Conservation (phyloP, 2,113 vertebrate species). For the Onychorhynchus coronatus region DNA sequence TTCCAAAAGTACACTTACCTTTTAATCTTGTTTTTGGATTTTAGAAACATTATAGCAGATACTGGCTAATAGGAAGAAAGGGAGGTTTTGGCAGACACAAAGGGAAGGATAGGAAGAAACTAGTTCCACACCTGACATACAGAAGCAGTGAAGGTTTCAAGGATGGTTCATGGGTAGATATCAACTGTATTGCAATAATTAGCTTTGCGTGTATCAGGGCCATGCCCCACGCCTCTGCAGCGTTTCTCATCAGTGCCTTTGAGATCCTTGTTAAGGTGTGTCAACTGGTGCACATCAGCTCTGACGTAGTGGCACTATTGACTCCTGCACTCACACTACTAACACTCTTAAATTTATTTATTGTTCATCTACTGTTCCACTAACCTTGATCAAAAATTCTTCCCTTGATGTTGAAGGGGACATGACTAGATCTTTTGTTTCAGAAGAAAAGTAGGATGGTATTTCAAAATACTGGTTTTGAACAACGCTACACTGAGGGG, state of each 20-base stretch:
- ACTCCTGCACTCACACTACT: not conserved
- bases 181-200: not conserved
- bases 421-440: not conserved
- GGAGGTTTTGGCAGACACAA: fast-evolving
- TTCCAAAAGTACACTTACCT: not conserved
- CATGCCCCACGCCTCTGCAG: not conserved
- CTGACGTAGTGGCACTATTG: fast-evolving
- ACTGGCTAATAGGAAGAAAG: not conserved
- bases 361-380: not conserved
- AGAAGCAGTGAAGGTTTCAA: not conserved
- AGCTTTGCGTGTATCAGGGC: not conserved
- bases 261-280: not conserved
- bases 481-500: not conserved
- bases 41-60: not conserved
- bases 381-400: not conserved
- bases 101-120: not conserved
- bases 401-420: not conserved
- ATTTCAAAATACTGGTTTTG: not conserved
- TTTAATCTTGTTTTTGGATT: not conserved
- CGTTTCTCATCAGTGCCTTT: not conserved
- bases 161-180: not conserved
- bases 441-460: not conserved
- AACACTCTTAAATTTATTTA: not conserved
- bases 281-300: not conserved
- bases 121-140: not conserved